Percentiles rank a stretch among this genome's conserved stretches.
Conservation (phyloP, 2,113 vertebrate genomes). For the Acrocephalus kingi region DNA sequence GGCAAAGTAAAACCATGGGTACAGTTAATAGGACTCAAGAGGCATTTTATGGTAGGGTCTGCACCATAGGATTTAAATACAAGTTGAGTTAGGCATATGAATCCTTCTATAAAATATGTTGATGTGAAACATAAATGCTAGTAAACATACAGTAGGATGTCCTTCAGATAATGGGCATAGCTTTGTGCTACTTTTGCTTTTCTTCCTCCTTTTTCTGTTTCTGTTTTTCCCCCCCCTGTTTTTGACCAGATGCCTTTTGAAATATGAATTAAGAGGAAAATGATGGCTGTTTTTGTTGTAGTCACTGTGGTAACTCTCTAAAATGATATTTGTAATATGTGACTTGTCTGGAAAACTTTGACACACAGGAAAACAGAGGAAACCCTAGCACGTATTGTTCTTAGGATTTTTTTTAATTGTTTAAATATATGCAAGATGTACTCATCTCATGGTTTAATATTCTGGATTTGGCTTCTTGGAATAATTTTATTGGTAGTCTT, state of each 20-base stretch:
- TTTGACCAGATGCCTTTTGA: neutral
- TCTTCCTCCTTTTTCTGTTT: neutral
- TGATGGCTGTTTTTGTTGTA: neutral
- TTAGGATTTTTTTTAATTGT: neutral
- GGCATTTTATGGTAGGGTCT: slow-evolving; percentile 83
- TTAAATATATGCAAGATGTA: neutral
- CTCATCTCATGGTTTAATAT: neutral
- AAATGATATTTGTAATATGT: neutral
- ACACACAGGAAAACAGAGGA: neutral
- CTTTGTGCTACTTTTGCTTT: neutral
- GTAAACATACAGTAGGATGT: slow-evolving; percentile 56
- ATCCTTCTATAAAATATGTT: slow-evolving; percentile 73
- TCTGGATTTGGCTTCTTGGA: neutral
- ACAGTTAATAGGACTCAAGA: slow-evolving; percentile 83
- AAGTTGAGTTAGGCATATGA: slow-evolving; percentile 74
- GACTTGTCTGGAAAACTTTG: neutral
- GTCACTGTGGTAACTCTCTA: neutral
- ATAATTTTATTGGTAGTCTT: neutral
- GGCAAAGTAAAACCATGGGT: slow-evolving; percentile 83
- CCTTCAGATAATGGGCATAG: slow-evolving; percentile 11
- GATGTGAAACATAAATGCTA: slow-evolving; percentile 51
- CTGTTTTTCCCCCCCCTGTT: neutral
- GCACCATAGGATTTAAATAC: slow-evolving; percentile 75
- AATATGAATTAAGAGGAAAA: slow-evolving; percentile 18
- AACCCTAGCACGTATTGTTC: neutral